Percentiles rank a stretch among this genome's conserved stretches.
These are phyloP conservation scores for Cataglyphis rosenhaueri DNA, from an alignment of 2,888 invertebrate species.

Conservation along the genomic window DNA sequence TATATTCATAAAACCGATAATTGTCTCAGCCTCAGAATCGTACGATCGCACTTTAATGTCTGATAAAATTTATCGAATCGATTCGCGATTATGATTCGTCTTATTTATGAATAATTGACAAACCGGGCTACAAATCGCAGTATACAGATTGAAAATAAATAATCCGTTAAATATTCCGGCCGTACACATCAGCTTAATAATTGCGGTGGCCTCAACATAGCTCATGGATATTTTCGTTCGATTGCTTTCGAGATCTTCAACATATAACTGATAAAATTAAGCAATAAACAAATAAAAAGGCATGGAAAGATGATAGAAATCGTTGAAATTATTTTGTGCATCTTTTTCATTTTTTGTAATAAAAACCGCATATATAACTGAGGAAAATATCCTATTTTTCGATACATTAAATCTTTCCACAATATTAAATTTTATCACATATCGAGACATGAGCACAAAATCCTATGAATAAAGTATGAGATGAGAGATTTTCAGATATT, in stretches of 20 bases:
- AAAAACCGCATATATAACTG: neutral
- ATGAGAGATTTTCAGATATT: neutral
- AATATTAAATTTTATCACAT: neutral
- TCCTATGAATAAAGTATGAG: neutral
- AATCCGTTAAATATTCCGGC: slow-evolving; percentile 37
- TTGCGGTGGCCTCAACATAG: slow-evolving; percentile 37
- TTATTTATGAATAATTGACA: slow-evolving; percentile 24
- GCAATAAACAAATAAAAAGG: neutral
- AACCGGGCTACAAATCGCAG: slow-evolving; percentile 6
- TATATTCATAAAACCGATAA: slow-evolving; percentile 69
- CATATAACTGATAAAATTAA: slow-evolving; percentile 7
- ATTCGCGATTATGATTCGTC: slow-evolving; percentile 34
- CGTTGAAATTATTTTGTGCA: neutral
- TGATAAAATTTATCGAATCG: slow-evolving; percentile 37
- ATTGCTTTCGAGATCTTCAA: neutral
- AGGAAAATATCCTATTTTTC: neutral
- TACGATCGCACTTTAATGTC: slow-evolving; percentile 43
- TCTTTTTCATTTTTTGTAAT: neutral
- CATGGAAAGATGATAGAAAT: neutral
- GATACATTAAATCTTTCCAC: neutral
- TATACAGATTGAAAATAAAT: slow-evolving; percentile 29
- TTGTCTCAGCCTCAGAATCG: slow-evolving; percentile 66
- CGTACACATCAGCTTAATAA: slow-evolving; percentile 32
- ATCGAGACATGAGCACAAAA: neutral
- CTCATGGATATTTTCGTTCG: slow-evolving; percentile 18